A percentile compares a stretch with the other conserved stretches of the same genome.
phyloP scores from a whole-genome alignment of 2,797 vertebrate genomes.

The Hyperoplus lanceolatus region DNA sequence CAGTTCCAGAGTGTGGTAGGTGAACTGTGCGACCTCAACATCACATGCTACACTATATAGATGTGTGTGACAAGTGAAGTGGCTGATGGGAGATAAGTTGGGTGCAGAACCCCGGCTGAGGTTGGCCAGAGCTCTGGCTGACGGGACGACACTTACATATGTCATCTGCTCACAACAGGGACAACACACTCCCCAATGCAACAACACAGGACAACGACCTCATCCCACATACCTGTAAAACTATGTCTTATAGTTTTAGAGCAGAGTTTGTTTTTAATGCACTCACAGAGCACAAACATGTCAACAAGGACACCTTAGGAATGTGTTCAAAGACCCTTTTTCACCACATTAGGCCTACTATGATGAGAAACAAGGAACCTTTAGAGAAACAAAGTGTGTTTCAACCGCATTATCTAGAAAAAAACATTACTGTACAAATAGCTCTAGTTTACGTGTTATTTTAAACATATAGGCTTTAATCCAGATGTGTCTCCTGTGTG shows the following conservation, averaged over 20 bases:
- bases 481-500: neutral
- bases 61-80: slow-evolving; percentile 56
- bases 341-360: too few species aligned
- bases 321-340: too few species aligned
- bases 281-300: neutral
- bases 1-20: neutral
- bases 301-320: neutral
- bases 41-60: slow-evolving; percentile 4
- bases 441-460: neutral
- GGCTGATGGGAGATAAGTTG: slow-evolving; percentile 46
- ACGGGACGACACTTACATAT: slow-evolving; percentile 5
- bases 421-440: neutral
- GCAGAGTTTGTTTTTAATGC: neutral
- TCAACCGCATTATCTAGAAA: too few species aligned
- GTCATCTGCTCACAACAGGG: slow-evolving; percentile 21
- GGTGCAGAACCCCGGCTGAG: slow-evolving; percentile 25
- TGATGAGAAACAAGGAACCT: too few species aligned
- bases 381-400: too few species aligned
- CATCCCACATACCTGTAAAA: too few species aligned
- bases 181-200: neutral
- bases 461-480: neutral
- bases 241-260: neutral
- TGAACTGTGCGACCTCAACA: slow-evolving; percentile 7
- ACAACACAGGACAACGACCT: neutral
- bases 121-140: slow-evolving; percentile 9